Evolutionary conservation across 2,113 vertebrate genomes (phyloP).

Genomic region (Xiphophorus maculatus): DNA sequence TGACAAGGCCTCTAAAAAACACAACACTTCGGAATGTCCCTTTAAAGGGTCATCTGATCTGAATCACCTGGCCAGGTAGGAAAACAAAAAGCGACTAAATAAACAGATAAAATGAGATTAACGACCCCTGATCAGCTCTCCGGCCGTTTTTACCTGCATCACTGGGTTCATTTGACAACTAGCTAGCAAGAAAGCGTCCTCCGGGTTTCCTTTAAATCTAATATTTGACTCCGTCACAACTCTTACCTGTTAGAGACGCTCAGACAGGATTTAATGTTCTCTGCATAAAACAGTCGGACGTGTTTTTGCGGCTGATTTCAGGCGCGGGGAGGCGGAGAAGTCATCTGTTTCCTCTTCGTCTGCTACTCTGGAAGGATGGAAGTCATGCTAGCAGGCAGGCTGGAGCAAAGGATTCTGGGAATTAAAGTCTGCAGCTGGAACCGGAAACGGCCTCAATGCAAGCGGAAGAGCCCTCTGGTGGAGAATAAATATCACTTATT

Average conservation of each 20-base stretch:
- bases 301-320: background rate
- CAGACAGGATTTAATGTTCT: fast-evolving
- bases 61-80: fast-evolving
- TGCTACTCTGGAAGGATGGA: background rate
- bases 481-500: background rate
- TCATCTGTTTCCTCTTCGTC: slow-evolving; percentile 31
- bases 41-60: background rate
- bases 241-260: slow-evolving; percentile 13
- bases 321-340: background rate
- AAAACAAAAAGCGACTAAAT: background rate
- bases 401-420: slow-evolving; percentile 42
- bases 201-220: background rate
- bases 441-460: background rate
- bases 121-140: background rate
- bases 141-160: background rate
- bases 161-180: background rate
- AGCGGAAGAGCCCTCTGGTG: background rate
- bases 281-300: too few species aligned
- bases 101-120: background rate
- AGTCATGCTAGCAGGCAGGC: background rate
- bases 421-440: slow-evolving; percentile 8
- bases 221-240: fast-evolving
- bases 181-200: slow-evolving; percentile 17
- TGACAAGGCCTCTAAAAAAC: background rate
- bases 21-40: background rate